phyloP scores from a whole-genome alignment of 1,140 invertebrate genomes.

The Drosophila dunni region DNA sequence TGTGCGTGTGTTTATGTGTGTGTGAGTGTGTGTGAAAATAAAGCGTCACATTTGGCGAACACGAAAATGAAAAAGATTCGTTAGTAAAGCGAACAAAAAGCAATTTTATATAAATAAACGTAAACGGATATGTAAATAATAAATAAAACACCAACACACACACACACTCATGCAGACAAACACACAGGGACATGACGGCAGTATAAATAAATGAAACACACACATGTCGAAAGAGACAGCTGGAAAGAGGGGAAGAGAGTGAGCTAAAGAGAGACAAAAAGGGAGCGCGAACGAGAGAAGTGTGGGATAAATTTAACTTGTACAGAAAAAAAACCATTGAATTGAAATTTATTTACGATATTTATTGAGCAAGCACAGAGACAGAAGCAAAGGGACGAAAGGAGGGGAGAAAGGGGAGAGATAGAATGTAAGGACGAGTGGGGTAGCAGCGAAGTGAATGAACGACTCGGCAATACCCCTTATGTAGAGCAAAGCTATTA shows the following conservation, averaged over 20 bases:
- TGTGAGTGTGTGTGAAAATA: conserved; percentile 13
- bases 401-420: background rate
- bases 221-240: background rate
- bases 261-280: background rate
- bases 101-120: conserved; percentile 58
- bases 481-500: conserved; percentile 14
- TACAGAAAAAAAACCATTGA: conserved; percentile 42
- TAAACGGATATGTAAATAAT: conserved; percentile 66
- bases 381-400: background rate
- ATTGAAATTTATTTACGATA: conserved; percentile 59
- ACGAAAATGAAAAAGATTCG: conserved; percentile 44
- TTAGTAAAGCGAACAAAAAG: conserved; percentile 48
- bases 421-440: background rate
- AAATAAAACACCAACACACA: conserved; percentile 47
- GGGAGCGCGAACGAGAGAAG: background rate
- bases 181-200: conserved; percentile 10
- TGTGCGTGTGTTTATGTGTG: conserved; percentile 4
- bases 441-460: background rate
- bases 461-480: conserved; percentile 38
- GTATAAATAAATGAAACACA: conserved; percentile 54
- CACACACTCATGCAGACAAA: background rate
- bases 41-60: conserved; percentile 41
- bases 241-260: background rate
- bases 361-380: conserved; percentile 49
- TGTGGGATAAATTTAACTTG: conserved; percentile 29